Conservation (phyloP, 2,888 invertebrate genomes). For the Rotaria socialis region DNA sequence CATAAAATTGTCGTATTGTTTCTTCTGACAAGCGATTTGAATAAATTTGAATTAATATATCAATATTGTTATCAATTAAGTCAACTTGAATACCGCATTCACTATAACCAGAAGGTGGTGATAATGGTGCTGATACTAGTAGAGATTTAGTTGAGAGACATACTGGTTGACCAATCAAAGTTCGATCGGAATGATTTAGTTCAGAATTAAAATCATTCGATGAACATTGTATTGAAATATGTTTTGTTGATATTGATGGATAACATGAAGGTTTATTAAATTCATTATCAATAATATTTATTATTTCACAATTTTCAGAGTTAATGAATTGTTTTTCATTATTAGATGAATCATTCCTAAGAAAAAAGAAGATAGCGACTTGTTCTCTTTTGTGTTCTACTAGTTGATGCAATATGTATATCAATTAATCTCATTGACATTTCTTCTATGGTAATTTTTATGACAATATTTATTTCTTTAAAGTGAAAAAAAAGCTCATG, state of each 20-base stretch:
- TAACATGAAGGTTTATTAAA: background rate
- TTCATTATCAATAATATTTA: background rate
- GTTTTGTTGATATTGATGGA: background rate
- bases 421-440: too few species aligned
- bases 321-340: background rate
- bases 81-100: conserved; percentile 25
- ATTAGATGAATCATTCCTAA: background rate
- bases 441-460: too few species aligned
- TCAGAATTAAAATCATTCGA: background rate
- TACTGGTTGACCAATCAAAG: background rate
- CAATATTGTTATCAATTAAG: background rate
- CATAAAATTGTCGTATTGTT: conserved; percentile 11
- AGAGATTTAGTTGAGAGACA: background rate
- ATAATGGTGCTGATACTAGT: background rate
- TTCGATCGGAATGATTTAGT: background rate
- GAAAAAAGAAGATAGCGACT: background rate
- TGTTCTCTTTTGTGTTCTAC: too few species aligned
- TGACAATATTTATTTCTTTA: too few species aligned
- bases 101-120: background rate
- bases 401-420: too few species aligned
- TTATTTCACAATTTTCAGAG: background rate
- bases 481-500: too few species aligned
- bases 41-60: background rate
- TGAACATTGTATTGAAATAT: background rate
- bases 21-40: background rate